Percentiles rank a stretch among this genome's conserved stretches.
Evolutionary conservation across 2,113 vertebrate genomes (phyloP).

Genomic region (Sisor rabdophorus): DNA sequence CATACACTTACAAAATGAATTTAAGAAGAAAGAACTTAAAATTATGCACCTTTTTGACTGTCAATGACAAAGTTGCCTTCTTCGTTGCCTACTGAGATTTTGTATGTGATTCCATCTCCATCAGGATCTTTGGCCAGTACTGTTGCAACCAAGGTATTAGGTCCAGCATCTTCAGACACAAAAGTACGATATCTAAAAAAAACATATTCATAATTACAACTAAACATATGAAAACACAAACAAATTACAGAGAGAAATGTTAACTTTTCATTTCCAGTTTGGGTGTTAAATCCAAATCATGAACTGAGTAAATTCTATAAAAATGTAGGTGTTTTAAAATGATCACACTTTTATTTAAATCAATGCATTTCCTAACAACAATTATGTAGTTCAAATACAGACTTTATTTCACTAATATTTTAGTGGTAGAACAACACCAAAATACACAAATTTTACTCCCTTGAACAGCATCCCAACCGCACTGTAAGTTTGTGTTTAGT

Average conservation of each 20-base stretch:
- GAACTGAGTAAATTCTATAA: background rate
- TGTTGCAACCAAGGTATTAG: conserved; percentile 80
- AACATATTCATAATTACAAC: conserved; percentile 14
- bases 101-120: conserved; percentile 80
- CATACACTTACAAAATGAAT: too few relatives aligned
- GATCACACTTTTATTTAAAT: background rate
- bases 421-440: too few relatives aligned
- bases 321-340: background rate
- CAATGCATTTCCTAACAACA: background rate
- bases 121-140: conserved; percentile 84
- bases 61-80: conserved; percentile 85
- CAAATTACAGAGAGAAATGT: background rate
- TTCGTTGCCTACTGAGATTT: conserved; percentile 76
- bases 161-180: conserved; percentile 85
- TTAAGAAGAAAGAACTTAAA: background rate
- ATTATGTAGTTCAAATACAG: too few relatives aligned
- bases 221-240: background rate
- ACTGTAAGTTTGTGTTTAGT: too few relatives aligned
- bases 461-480: too few relatives aligned
- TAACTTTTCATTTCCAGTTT: background rate
- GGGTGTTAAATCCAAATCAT: background rate
- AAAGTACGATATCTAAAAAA: conserved; percentile 81
- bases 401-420: too few relatives aligned
- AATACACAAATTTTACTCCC: too few relatives aligned
- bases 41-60: conserved; percentile 77